Base-by-base conservation (phyloP, 2,113 vertebrate genomes). In the Eretmochelys imbricata region DNA sequence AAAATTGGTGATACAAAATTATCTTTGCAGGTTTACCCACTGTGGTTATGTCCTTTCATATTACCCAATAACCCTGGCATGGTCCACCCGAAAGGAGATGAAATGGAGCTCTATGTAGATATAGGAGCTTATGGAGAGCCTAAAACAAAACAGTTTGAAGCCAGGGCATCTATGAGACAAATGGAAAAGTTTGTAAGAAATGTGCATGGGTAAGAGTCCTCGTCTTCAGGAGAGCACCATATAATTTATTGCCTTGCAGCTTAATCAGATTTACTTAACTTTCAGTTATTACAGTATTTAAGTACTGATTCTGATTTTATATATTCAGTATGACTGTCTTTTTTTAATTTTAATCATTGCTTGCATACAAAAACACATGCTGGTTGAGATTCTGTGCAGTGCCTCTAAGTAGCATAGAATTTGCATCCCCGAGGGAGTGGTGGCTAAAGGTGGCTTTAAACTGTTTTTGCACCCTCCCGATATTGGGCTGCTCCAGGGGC, bases 1-100 rank as follows among this genome's bases (percentile, higher is more conserved):
- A 89, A 91, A 88, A 14, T 46, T 57, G 89, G 10, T 80, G 55
- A 94, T 48, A 3, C 88, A 80, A 12, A 87, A 24, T 87, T 80
- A 6, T 65, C 55, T 25, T 92, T 96, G 38, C 97, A 99, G 99
- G 99, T 99, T 72, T 99, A 99, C 95, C 99, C 99, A 72, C 97
- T 99, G 94, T 99, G 99, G 99, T 97, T 99, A 65, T 99, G 99
- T 88, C 99, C 99, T 0, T 99, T 99, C 97, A 97, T 99, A 94
- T 81, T 99, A 95, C 99, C 98, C 82, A 98, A 98, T 50, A 98
- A 99, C 93, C 99, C 99, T 11, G 99, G 99, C 69, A 99, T 99
- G 99, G 99, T 99, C 65, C 99, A 99, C 95, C 99, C 99, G 25
- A 99, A 99, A 96, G 99, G 99, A 29, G 95, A 99, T 5, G 98